A percentile compares a stretch with the other conserved stretches of the same genome.
phyloP scores from a whole-genome alignment of 2,113 vertebrate species.

The Pseudopodoces humilis region DNA sequence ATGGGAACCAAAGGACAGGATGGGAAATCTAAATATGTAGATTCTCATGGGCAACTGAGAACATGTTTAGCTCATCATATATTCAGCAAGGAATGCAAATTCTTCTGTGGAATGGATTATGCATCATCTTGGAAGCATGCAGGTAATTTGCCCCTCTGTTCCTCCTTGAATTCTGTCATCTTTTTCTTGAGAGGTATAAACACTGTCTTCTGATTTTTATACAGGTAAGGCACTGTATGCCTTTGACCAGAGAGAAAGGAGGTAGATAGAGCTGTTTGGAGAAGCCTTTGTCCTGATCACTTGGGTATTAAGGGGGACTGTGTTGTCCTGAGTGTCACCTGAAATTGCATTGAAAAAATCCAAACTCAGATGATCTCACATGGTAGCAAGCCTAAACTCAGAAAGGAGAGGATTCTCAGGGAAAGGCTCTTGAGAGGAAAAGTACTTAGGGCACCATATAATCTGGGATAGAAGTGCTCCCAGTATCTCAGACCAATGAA shows the following conservation, averaged over 20 bases:
- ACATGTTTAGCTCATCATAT: not conserved
- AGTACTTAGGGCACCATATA: not conserved
- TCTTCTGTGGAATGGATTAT: not conserved
- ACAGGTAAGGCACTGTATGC: not conserved
- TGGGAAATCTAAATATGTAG: not conserved
- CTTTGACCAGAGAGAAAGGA: not conserved
- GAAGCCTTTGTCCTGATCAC: not conserved
- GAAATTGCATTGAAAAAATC: not conserved
- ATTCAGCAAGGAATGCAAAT: not conserved
- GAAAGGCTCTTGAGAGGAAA: not conserved
- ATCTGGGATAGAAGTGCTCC: not conserved
- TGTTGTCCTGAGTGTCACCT: not conserved
- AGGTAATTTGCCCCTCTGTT: not conserved
- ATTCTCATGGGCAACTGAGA: not conserved
- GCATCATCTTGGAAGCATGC: not conserved
- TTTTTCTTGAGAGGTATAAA: not conserved
- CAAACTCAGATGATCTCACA: not conserved
- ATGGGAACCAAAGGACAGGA: not conserved
- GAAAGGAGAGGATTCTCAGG: not conserved
- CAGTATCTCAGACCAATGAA: not conserved
- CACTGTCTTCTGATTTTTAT: not conserved
- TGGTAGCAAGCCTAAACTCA: not conserved
- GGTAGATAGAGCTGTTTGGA: not conserved
- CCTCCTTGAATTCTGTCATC: not conserved
- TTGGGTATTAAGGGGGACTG: not conserved